Percentiles rank a stretch among this genome's conserved stretches.
Evolutionary conservation across 2,797 vertebrate genomes (phyloP).

Genomic region (Cephalopachus bancanus): DNA sequence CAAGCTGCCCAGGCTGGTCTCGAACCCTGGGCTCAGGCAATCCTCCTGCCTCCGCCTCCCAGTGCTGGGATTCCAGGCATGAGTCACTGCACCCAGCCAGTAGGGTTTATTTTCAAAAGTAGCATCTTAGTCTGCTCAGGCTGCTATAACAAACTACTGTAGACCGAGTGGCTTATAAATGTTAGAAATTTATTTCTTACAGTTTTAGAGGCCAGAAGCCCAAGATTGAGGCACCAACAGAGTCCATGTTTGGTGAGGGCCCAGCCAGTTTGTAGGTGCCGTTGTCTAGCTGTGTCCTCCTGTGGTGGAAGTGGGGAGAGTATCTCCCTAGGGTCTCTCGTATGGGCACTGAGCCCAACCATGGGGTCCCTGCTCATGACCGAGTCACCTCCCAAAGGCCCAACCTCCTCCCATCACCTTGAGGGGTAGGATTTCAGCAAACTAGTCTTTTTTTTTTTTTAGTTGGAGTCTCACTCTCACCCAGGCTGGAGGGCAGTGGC

Average conservation of each 20-base stretch:
- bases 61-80: no score
- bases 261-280: neutral
- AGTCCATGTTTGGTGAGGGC: neutral
- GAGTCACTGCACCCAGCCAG: no score
- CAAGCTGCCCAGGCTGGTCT: no score
- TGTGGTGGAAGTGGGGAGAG: no score
- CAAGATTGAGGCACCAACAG: neutral
- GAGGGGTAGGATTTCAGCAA: neutral
- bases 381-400: neutral
- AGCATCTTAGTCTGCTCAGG: neutral
- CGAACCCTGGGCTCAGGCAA: no score
- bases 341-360: neutral
- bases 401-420: neutral
- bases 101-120: neutral
- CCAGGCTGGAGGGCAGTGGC: no score
- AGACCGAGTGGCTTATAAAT: neutral
- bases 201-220: neutral
- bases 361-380: neutral
- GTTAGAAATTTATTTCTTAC: neutral
- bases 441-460: neutral
- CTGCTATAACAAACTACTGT: neutral
- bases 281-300: neutral
- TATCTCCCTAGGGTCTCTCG: neutral
- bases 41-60: no score
- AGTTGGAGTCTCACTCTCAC: no score